Conservation (phyloP, 2,888 invertebrate species). For the Plagodis dolabraria region DNA sequence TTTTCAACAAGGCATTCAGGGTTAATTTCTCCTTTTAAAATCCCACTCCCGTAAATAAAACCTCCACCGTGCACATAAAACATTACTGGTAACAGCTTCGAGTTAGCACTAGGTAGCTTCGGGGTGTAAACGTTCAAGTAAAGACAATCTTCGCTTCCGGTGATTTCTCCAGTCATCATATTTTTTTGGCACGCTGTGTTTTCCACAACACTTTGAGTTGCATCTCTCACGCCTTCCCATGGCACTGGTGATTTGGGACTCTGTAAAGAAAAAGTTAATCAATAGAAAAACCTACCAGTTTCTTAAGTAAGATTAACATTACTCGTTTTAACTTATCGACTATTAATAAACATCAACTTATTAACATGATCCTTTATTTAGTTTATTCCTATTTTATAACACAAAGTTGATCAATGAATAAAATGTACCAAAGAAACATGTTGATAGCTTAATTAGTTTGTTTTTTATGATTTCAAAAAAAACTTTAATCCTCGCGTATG, state of each 20-base stretch:
- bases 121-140: conserved; percentile 67
- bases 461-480: too few species aligned
- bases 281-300: too few species aligned
- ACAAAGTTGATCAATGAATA: too few species aligned
- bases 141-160: conserved; percentile 68
- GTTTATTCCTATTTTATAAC: too few species aligned
- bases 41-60: conserved; percentile 61
- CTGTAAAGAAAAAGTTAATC: conserved; percentile 42
- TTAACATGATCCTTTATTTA: too few species aligned
- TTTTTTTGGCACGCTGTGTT: conserved; percentile 50
- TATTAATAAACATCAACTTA: too few species aligned
- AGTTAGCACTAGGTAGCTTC: conserved; percentile 39
- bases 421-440: too few species aligned
- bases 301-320: too few species aligned
- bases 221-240: conserved; percentile 76
- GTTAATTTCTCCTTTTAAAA: conserved; percentile 51
- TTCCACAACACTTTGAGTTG: conserved; percentile 60
- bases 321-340: too few species aligned
- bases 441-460: too few species aligned
- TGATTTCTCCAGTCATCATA: conserved; percentile 29
- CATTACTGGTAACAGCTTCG: conserved; percentile 56
- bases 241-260: conserved; percentile 63
- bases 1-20: conserved; percentile 66
- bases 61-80: conserved; percentile 71
- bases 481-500: too few species aligned